These are phyloP conservation scores for Rhinella marina DNA, from an alignment of 2,797 vertebrate genomes.

Conservation along the genomic window DNA sequence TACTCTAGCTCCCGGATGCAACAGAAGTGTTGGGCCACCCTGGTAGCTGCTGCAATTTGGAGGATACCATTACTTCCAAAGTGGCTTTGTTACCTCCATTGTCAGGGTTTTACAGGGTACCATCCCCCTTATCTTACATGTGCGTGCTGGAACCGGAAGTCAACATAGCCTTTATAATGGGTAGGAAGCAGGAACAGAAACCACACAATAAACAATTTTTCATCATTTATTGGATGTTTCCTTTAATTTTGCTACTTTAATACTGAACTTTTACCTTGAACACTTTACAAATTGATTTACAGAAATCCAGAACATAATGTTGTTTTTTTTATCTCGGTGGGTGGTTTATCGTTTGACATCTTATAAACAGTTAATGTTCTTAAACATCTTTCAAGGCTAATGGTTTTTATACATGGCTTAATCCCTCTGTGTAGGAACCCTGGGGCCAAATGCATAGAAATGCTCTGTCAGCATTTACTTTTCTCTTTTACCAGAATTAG, in stretches of 20 bases:
- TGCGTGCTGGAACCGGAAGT: too few species aligned
- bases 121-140: too few species aligned
- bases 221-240: not conserved
- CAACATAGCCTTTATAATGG: not conserved
- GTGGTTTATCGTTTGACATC: not conserved
- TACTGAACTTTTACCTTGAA: not conserved
- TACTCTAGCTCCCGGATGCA: too few species aligned
- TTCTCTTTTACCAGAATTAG: constrained; percentile 3
- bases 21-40: too few species aligned
- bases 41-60: too few species aligned
- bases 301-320: not conserved
- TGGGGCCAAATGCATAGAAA: constrained; percentile 22
- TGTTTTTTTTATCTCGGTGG: not conserved
- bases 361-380: constrained; percentile 19
- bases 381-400: constrained; percentile 23
- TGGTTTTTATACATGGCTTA: constrained; percentile 11
- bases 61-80: too few species aligned
- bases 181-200: not conserved
- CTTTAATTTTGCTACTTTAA: not conserved
- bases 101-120: too few species aligned
- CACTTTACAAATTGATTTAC: not conserved
- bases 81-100: too few species aligned
- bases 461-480: constrained; percentile 41
- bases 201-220: not conserved
- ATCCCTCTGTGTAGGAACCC: constrained; percentile 34